phyloP scores from a whole-genome alignment of 1,140 invertebrate genomes.

The Bradysia coprophila region DNA sequence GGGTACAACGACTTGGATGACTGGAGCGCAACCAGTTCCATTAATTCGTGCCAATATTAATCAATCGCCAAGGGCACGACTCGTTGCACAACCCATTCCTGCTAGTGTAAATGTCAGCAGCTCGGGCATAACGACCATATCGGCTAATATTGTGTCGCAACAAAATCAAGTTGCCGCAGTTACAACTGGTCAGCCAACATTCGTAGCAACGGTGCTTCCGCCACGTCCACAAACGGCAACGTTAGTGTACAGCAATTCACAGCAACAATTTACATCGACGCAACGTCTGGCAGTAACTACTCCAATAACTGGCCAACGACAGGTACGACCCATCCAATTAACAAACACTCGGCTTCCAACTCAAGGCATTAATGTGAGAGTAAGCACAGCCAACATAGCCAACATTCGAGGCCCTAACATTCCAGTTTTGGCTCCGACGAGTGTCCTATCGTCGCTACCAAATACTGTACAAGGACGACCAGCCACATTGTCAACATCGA shows the following conservation, averaged over 20 bases:
- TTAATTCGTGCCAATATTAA: slow-evolving; percentile 17
- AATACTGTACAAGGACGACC: slow-evolving; percentile 6
- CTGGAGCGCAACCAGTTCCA: slow-evolving; percentile 16
- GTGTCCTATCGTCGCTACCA: slow-evolving; percentile 11
- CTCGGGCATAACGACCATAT: background rate
- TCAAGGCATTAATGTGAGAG: slow-evolving; percentile 11
- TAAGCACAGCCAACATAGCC: slow-evolving; percentile 8
- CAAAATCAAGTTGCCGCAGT: background rate
- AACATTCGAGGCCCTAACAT: slow-evolving; percentile 20
- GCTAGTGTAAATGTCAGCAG: background rate
- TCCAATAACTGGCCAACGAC: slow-evolving; percentile 9
- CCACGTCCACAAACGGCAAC: slow-evolving; percentile 21
- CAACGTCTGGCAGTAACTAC: slow-evolving; percentile 19
- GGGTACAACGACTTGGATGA: slow-evolving; percentile 21
- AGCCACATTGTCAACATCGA: slow-evolving; percentile 8
- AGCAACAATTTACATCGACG: slow-evolving; percentile 6
- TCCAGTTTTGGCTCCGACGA: slow-evolving; percentile 12
- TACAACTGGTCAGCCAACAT: slow-evolving; percentile 6
- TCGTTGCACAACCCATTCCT: slow-evolving; percentile 9
- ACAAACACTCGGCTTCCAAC: slow-evolving; percentile 14
- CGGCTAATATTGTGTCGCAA: slow-evolving; percentile 2
- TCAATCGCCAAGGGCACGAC: slow-evolving; percentile 15
- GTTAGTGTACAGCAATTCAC: slow-evolving; percentile 12
- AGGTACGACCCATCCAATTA: slow-evolving; percentile 17
- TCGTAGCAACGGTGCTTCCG: slow-evolving; percentile 18